phyloP scores from a whole-genome alignment of 2,797 vertebrate species.

The Eremophila alpestris region DNA sequence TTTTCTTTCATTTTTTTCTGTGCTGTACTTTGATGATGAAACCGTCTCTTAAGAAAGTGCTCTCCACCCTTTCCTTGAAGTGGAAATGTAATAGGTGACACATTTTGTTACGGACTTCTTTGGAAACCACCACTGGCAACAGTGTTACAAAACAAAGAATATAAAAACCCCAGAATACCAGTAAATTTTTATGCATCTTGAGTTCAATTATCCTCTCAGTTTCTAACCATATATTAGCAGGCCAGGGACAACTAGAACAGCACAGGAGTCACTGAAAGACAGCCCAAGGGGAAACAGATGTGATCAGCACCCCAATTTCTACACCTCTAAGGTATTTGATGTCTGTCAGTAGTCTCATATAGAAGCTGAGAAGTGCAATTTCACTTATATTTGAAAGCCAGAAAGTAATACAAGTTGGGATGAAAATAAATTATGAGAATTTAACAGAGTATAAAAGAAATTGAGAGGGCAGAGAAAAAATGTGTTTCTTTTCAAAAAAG shows the following conservation, averaged over 20 bases:
- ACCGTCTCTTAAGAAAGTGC: not conserved
- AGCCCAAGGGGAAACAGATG: not conserved
- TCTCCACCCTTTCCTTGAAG: not conserved
- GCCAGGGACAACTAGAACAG: not conserved
- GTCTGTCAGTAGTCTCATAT: not conserved
- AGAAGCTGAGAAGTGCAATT: not conserved
- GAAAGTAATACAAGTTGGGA: not conserved
- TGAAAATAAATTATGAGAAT: not conserved
- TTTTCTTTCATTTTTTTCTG: not conserved
- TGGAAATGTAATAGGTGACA: not conserved
- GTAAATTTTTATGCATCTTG: not conserved
- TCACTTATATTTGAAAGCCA: not conserved
- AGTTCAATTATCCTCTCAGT: not conserved
- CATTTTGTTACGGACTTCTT: not conserved
- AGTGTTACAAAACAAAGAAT: not conserved
- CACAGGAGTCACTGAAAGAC: not conserved
- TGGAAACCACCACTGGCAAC: not conserved
- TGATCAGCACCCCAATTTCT: not conserved
- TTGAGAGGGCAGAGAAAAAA: not conserved
- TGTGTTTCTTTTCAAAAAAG: not conserved
- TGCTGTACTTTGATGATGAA: constrained; percentile 4
- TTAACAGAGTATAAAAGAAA: not conserved
- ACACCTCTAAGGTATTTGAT: not conserved
- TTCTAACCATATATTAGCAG: not conserved
- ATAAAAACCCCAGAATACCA: not conserved